Conservation (phyloP, 2,113 vertebrate species). For the Ictalurus punctatus region DNA sequence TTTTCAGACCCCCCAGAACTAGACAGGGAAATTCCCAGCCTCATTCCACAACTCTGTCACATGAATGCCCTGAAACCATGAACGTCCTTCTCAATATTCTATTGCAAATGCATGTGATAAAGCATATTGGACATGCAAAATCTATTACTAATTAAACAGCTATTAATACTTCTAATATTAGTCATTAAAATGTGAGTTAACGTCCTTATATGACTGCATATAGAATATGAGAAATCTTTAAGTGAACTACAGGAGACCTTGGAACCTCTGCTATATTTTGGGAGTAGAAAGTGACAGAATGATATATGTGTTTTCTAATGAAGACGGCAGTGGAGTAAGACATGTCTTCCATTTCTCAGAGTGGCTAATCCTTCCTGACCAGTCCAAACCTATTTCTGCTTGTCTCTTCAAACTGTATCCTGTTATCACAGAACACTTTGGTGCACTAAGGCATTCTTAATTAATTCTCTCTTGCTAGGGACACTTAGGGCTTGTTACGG, state of each 20-base stretch:
- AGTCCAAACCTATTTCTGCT: not conserved
- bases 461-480: not conserved
- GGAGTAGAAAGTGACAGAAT: not conserved
- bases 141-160: not conserved
- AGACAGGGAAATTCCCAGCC: slow-evolving; percentile 8
- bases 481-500: not conserved
- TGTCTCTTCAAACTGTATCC: slow-evolving; percentile 1
- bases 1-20: slow-evolving; percentile 31
- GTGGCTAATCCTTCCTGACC: not conserved
- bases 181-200: not conserved
- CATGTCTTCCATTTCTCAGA: not conserved
- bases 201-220: not conserved
- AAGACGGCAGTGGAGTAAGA: not conserved
- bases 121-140: not conserved
- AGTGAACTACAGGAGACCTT: not conserved
- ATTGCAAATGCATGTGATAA: slow-evolving; percentile 1
- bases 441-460: not conserved
- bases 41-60: slow-evolving; percentile 33
- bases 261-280: not conserved
- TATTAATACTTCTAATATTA: not conserved
- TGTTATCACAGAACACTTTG: not conserved
- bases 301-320: slow-evolving; percentile 29
- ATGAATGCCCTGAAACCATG: not conserved
- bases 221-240: not conserved
- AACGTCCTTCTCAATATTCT: not conserved